A percentile compares a stretch with the other conserved stretches of the same genome.
Evolutionary conservation across 2,113 vertebrate genomes (phyloP).

Genomic region (Elephantulus edwardii): DNA sequence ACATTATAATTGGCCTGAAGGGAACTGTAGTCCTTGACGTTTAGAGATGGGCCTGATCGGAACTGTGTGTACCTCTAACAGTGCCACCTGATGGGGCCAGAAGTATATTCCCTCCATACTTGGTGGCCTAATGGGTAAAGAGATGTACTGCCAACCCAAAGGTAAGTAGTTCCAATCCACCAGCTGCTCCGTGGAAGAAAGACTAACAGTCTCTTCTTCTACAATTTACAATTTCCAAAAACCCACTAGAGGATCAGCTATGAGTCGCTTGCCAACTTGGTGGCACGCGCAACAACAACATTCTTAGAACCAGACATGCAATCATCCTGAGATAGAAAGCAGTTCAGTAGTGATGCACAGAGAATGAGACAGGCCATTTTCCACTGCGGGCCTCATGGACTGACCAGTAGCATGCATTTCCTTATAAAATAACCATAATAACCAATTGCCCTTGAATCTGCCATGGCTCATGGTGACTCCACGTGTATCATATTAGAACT

Average conservation of each 20-base stretch:
- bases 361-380: neutral
- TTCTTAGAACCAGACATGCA: constrained; percentile 2
- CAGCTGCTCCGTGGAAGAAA: too few species aligned
- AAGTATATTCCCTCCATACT: neutral
- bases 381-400: neutral
- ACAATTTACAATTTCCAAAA: too few species aligned
- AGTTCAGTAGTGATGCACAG: constrained; percentile 38
- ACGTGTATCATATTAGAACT: neutral
- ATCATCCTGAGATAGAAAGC: constrained; percentile 59
- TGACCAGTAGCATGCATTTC: neutral
- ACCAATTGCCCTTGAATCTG: neutral
- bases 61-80: neutral
- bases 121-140: too few species aligned
- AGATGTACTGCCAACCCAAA: too few species aligned
- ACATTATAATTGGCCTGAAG: constrained; percentile 35
- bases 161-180: too few species aligned
- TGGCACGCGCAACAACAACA: neutral
- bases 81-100: neutral
- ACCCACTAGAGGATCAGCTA: too few species aligned
- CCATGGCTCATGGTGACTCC: neutral
- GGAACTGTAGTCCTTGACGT: constrained; percentile 41
- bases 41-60: constrained; percentile 39
- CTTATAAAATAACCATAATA: neutral
- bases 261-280: too few species aligned
- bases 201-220: too few species aligned